Evolutionary conservation across 2,113 vertebrate species (phyloP), one percentile per base, ranked within the genome.

Genomic region (Scartelaos histophorus): DNA sequence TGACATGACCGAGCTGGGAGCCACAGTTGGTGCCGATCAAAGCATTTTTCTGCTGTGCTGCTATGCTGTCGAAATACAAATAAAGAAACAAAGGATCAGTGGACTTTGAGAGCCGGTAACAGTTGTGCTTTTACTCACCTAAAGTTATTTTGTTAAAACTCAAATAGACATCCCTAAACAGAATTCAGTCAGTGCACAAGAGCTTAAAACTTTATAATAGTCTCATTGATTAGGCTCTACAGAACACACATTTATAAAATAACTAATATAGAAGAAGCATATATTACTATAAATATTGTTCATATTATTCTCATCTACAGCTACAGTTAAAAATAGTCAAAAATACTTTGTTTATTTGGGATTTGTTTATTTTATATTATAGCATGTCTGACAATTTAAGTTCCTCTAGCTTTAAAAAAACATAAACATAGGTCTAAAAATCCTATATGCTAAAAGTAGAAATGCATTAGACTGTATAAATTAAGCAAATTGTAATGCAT

Each of bases 21-120:
- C 54, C 57, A 29, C 22, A 75, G 60, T 43, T 13, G 34, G 21
- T 60, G 56, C 47, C 3, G 11, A 62, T 71, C 45, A n/a, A 2
- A 13, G 7, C 22, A 49, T 69, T 54, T 69, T 53, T 75, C 67
- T 51, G 34, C 79, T 62, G 67, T 21, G 49, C 13, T 21, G 49
- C 11, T 74, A 38, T 53, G 21, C 45, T 0, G 0, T 66, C 68
- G 56, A 45, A 58, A n/a, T n/a, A 45, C n/a, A 47, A 47, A 22
- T 4, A 47, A 70, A 56, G 11, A 5, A 66, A 3, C 0, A 45
- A n/a, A 51, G 16, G 13, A 12, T 66, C 29, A 62, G 65, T 16
- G 25, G 15, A 38, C 35, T 7, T 38, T 38, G 1, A 6, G 35
- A 9, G 35, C 35, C 3, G 35, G 3, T 38, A 38, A 13, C 56